A percentile compares a stretch with the other conserved stretches of the same genome.
phyloP scores from a whole-genome alignment of 2,113 vertebrate species.

The Haemorhous mexicanus region DNA sequence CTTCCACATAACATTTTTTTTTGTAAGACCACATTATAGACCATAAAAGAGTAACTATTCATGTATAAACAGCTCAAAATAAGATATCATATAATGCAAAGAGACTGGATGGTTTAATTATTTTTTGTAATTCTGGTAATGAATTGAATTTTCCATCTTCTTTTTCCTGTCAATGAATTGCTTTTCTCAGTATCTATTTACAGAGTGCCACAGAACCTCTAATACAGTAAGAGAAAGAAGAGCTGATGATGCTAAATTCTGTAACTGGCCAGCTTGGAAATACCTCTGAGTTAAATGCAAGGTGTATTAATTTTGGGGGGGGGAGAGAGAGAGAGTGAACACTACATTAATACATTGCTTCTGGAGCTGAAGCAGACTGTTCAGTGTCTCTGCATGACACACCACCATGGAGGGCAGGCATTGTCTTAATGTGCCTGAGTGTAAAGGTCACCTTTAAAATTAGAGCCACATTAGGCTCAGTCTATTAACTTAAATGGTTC shows the following conservation, averaged over 20 bases:
- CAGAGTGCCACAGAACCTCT: background rate
- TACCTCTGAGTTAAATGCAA: background rate
- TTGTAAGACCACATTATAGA: background rate
- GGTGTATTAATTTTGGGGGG: background rate
- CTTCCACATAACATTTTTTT: background rate
- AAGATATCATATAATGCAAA: background rate
- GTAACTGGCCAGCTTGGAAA: background rate
- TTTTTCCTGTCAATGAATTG: background rate
- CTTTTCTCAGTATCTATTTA: background rate
- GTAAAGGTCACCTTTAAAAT: background rate
- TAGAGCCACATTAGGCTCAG: background rate
- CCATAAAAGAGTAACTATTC: background rate
- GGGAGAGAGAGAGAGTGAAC: background rate
- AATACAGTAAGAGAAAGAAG: background rate
- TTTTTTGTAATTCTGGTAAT: background rate
- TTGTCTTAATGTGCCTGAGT: background rate
- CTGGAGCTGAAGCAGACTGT: background rate
- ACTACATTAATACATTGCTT: background rate
- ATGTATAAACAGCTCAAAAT: background rate
- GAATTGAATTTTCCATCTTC: background rate
- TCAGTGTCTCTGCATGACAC: background rate
- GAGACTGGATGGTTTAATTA: background rate
- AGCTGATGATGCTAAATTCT: background rate
- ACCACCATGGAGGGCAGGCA: background rate
- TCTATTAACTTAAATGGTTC: background rate